A percentile compares a stretch with the other conserved stretches of the same genome.
Evolutionary conservation across 2,797 vertebrate species (phyloP).

Genomic region (Threskiornis aethiopicus): DNA sequence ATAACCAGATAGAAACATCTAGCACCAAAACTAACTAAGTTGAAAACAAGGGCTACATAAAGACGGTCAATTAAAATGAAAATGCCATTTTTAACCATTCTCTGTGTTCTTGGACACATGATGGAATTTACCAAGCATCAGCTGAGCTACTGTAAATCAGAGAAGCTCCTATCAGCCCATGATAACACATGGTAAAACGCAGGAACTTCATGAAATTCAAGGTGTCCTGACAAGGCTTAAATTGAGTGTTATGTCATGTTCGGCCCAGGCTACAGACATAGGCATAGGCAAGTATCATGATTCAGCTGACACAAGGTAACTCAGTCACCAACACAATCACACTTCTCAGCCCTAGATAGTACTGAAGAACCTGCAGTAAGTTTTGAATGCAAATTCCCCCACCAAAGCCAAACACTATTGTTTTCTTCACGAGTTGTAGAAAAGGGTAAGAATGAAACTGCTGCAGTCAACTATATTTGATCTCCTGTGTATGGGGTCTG

Average conservation of each 20-base stretch:
- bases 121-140: not conserved
- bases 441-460: not conserved
- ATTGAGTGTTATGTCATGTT: not conserved
- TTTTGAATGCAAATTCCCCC: not conserved
- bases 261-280: not conserved
- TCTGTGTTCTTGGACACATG: not conserved
- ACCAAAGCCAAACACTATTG: not conserved
- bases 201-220: not conserved
- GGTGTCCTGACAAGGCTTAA: not conserved
- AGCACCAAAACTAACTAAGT: conserved; percentile 12
- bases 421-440: not conserved
- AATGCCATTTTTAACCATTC: not conserved
- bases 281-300: rapidly evolving
- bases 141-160: not conserved
- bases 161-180: not conserved
- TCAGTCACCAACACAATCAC: not conserved
- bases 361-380: not conserved
- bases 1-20: conserved; percentile 47
- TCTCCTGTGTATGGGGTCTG: not conserved
- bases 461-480: not conserved
- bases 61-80: not conserved
- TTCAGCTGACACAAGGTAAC: not conserved
- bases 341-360: not conserved
- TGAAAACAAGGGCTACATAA: not conserved
- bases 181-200: not conserved